These are phyloP conservation scores for Gambusia affinis DNA, from an alignment of 2,113 vertebrate genomes.

Conservation along the genomic window DNA sequence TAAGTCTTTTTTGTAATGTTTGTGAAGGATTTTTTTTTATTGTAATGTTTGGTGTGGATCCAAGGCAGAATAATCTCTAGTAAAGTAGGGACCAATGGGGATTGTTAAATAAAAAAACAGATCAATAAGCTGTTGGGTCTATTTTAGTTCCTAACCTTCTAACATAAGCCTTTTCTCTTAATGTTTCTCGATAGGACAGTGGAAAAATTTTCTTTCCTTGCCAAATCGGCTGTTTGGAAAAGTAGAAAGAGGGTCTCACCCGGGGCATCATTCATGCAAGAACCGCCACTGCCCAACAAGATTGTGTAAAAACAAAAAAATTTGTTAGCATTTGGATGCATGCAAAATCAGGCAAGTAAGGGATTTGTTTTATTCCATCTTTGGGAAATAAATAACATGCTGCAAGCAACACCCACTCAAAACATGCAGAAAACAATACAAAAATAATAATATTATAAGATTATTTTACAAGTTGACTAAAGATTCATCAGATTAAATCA, in stretches of 20 bases:
- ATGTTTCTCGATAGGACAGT: too few species aligned
- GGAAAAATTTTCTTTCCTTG: too few species aligned
- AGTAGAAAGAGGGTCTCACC: background rate
- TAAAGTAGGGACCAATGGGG: too few species aligned
- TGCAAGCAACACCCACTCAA: constrained; percentile 26
- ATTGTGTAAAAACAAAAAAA: constrained; percentile 11
- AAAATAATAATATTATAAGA: background rate
- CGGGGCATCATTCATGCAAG: background rate
- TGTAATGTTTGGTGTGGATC: too few species aligned
- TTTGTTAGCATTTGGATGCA: constrained; percentile 66
- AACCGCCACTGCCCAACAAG: background rate
- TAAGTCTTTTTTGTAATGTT: too few species aligned
- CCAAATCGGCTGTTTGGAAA: background rate
- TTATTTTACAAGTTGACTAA: constrained; percentile 14
- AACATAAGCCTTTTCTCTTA: too few species aligned
- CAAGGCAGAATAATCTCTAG: too few species aligned
- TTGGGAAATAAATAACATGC: constrained; percentile 28
- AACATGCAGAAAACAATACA: constrained; percentile 7
- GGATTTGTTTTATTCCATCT: constrained; percentile 66
- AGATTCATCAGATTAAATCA: background rate
- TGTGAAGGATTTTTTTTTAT: too few species aligned
- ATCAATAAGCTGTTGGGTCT: too few species aligned
- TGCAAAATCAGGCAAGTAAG: constrained; percentile 41
- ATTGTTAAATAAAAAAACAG: too few species aligned
- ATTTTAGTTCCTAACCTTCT: too few species aligned